Evolutionary conservation across 2,888 invertebrate species (phyloP).

Genomic region (Lepidochrysops patricia): DNA sequence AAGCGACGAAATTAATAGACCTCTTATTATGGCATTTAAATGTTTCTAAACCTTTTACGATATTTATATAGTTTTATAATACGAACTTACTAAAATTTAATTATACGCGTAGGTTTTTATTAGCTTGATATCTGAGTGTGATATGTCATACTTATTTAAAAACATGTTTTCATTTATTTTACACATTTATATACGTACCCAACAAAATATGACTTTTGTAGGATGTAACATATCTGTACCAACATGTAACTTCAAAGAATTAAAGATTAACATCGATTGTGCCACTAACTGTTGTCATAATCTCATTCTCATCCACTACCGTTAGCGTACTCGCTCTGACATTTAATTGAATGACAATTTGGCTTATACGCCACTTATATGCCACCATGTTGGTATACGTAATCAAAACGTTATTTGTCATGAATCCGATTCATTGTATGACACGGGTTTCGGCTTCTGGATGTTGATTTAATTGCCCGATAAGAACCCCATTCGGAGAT

Average conservation of each 20-base stretch:
- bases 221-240: too few species aligned
- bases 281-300: background rate
- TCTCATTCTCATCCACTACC: constrained; percentile 1
- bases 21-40: background rate
- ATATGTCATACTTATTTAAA: background rate
- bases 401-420: constrained; percentile 74
- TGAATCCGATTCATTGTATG: constrained; percentile 68
- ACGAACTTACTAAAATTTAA: background rate
- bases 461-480: constrained; percentile 74
- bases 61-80: background rate
- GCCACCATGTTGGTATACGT: constrained; percentile 25
- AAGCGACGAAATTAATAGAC: background rate
- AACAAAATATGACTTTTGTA: too few species aligned
- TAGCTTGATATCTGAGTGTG: background rate
- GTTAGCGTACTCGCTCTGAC: background rate
- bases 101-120: constrained; percentile 6
- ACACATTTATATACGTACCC: too few species aligned
- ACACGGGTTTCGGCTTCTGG: constrained; percentile 64
- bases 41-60: background rate
- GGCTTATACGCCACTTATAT: background rate
- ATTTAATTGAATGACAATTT: constrained; percentile 10
- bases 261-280: background rate
- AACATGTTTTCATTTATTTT: too few species aligned
- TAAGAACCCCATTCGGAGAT: constrained; percentile 68
- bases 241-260: background rate